A percentile compares a stretch with the other conserved stretches of the same genome.
Evolutionary conservation across 2,797 vertebrate species (phyloP).

Genomic region (Chaetophractus vellerosus): DNA sequence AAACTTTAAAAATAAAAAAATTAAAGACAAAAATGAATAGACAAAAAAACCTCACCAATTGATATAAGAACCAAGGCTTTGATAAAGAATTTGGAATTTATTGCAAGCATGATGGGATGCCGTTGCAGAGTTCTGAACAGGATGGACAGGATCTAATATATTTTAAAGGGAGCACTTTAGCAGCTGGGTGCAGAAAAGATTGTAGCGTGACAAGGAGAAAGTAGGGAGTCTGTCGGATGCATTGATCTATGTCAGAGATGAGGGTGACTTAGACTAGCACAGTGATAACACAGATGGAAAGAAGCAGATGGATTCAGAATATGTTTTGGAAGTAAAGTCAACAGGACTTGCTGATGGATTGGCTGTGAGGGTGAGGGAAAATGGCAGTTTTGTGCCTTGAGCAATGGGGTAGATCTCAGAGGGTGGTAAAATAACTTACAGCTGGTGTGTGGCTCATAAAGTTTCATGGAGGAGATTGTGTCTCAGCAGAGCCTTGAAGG

Average conservation of each 20-base stretch:
- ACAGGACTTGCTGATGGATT: not conserved
- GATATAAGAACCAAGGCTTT: not conserved
- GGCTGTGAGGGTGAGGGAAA: not conserved
- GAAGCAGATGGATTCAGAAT: not conserved
- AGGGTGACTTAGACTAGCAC: not conserved
- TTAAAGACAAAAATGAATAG: not conserved
- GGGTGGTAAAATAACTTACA: not conserved
- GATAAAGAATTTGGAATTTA: slow-evolving; percentile 14
- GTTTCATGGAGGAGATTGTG: not conserved
- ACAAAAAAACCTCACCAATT: not conserved
- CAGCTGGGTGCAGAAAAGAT: not conserved
- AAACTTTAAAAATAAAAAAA: slow-evolving; percentile 43
- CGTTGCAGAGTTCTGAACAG: not conserved
- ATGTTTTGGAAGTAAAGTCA: not conserved
- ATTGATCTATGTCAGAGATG: not conserved
- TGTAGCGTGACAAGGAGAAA: not conserved
- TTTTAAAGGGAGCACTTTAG: not conserved
- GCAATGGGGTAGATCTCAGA: not conserved
- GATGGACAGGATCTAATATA: not conserved
- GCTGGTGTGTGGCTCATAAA: rapidly evolving
- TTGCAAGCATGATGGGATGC: not conserved
- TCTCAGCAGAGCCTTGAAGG: not conserved
- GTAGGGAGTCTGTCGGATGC: not conserved
- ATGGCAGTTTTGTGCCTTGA: not conserved
- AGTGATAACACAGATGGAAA: not conserved